Base-by-base conservation (phyloP, 2,113 vertebrate species). In the Arizona elegans region DNA sequence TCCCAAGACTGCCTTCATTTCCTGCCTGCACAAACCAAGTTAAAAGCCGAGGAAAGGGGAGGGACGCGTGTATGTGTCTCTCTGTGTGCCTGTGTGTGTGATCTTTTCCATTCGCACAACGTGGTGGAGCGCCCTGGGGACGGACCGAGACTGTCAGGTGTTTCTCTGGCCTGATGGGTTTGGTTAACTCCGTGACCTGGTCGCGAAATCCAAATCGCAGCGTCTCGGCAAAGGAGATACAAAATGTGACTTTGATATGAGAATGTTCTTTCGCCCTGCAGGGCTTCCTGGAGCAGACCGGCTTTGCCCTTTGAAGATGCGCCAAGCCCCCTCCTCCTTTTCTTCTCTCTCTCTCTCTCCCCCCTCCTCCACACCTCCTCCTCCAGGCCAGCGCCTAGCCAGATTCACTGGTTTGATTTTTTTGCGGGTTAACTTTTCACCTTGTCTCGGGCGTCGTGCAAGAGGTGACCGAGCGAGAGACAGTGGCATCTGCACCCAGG, bases 361-460 rank as follows among this genome's bases (percentile, higher is more conserved):
- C 38, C 2, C 2, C n/a, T 2, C n/a, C 2, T 0, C n/a, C 6
- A 6, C 33, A 1, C 15, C 6, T 15, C n/a, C 8, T 33, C 75
- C 33, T 19, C 17, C 75, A 2, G 15, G 75, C 75, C 75, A 43
- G 33, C 17, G 15, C 75, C 75, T 21, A 81, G 17, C 75, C 75
- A 81, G 33, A 81, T 38, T 81, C 75, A 1, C 75, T 21, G 75
- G 75, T 43, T 62, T 9, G 75, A 17, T 81, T 81, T 81, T 9
- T 70, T 47, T 47, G 43, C 43, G 21, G 47, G 29, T 52, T 29
- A 88, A 8, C 24, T 54, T 19, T 88, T n/a, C 87, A n/a, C 26
- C 26, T 29, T 8, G 26, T 52, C 87, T n/a, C 50, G 52, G 53
- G 52, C 29, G 53, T 1, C 29, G 52, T 19, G 87, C 87, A 23